Base-by-base conservation (phyloP, 2,113 vertebrate genomes). In the Delphinus delphis region DNA sequence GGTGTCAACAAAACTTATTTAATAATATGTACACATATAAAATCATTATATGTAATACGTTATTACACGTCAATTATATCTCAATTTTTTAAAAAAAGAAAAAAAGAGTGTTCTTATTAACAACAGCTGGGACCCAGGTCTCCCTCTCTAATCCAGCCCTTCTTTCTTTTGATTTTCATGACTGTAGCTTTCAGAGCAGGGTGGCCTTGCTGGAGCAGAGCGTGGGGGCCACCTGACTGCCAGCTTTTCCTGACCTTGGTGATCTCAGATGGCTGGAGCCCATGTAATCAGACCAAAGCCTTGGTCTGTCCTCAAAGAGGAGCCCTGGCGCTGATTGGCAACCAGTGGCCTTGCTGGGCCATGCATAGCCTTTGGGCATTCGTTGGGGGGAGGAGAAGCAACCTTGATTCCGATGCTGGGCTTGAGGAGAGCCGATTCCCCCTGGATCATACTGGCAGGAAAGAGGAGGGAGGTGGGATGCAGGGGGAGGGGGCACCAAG, bases 301-400 rank as follows among this genome's bases (percentile, higher is more conserved):
- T 97, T 86, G 41, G 55, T 86, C 55, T 94, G 96, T 79, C 93
- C 86, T 91, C 62, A 28, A 53, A 77, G 47, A 88, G 85, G 84
- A 83, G 20, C 15, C 44, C 47, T 91, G 81, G 36, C 12, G 8
- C 38, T 87, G 73, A 82, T 15, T 38, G 92, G 86, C 89, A 85
- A 63, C 81, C 18, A 21, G 79, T 41, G 90, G 65, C 97, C 89
- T 93, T 86, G 95, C 11, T 36, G 28, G 80, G 58, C 33, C 60
- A n/a, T 1, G 58, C 47, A 38, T 12, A 77, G 50, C 41, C 31
- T 67, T 91, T 65, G 83, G 20, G 23, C 28, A 26, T 36, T 60
- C 63, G 23, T 8, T 8, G 26, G 0, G 10, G 53, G 71, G 6
- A 33, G 65, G 74, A 74, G 62, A 63, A 53, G 13, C 33, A 47